These are phyloP conservation scores for Cantharis flavilabris DNA, from an alignment of 2,888 invertebrate genomes.

Conservation along the genomic window DNA sequence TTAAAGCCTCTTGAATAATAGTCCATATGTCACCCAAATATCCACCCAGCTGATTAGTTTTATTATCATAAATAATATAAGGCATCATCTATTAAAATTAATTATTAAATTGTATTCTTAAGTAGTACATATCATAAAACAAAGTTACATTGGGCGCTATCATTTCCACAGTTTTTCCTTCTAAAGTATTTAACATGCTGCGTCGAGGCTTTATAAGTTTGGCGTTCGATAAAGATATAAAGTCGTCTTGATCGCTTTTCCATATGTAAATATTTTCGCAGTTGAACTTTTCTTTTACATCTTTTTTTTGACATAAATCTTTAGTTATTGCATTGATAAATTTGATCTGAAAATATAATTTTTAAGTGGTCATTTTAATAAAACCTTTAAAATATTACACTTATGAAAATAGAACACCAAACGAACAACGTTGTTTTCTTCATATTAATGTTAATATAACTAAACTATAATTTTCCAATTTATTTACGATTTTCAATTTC, in stretches of 20 bases:
- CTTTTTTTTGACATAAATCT: constrained; percentile 29
- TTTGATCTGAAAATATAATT: constrained; percentile 29
- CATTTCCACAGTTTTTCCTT: constrained; percentile 45
- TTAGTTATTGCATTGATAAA: constrained; percentile 23
- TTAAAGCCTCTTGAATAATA: constrained; percentile 46
- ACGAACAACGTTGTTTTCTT: neutral
- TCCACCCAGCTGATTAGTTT: constrained; percentile 46
- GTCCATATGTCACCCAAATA: constrained; percentile 55
- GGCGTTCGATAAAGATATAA: constrained; percentile 39
- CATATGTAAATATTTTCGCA: constrained; percentile 43
- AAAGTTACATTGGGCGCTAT: constrained; percentile 46
- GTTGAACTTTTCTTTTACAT: constrained; percentile 28
- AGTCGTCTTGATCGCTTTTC: constrained; percentile 35
- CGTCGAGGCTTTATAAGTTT: constrained; percentile 25
- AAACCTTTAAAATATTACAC: constrained; percentile 6
- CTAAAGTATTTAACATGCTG: constrained; percentile 36
- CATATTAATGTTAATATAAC: constrained; percentile 5
- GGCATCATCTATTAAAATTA: constrained; percentile 47
- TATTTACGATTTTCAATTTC: neutral
- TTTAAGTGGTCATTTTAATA: constrained; percentile 1
- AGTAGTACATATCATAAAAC: neutral
- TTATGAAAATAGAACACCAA: constrained; percentile 3
- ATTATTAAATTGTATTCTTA: constrained; percentile 4
- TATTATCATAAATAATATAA: constrained; percentile 45
- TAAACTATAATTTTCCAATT: neutral